phyloP scores from a whole-genome alignment of 2,113 vertebrate species.

The Callionymus lyra region DNA sequence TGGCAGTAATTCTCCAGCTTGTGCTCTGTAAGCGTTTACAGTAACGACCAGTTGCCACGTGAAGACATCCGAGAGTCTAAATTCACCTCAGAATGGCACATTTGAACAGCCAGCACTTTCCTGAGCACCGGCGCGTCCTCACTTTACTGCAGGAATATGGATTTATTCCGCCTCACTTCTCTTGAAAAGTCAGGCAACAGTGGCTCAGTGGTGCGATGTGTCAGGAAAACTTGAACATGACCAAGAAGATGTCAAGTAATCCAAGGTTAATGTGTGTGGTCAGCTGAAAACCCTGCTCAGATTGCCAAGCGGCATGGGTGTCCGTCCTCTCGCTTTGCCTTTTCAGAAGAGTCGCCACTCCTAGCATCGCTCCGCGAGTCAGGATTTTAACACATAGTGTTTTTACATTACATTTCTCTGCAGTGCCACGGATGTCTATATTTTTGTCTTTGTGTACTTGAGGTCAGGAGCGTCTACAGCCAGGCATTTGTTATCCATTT shows the following conservation, averaged over 20 bases:
- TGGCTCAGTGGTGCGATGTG: conserved; percentile 6
- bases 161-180: conserved; percentile 30
- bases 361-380: conserved; percentile 16
- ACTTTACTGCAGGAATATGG: conserved; percentile 11
- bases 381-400: conserved; percentile 38
- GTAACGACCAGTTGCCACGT: not conserved
- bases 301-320: conserved; percentile 63
- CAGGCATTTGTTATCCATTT: too few relatives aligned
- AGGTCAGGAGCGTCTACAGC: conserved; percentile 3
- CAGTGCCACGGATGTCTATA: conserved; percentile 27
- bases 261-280: conserved; percentile 47
- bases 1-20: conserved; percentile 2
- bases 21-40: conserved; percentile 1
- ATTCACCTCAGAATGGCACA: not conserved
- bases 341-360: conserved; percentile 20
- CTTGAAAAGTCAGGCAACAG: conserved; percentile 26
- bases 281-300: conserved; percentile 58
- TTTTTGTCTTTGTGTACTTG: conserved; percentile 4
- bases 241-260: conserved; percentile 45
- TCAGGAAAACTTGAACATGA: conserved; percentile 45
- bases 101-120: not conserved
- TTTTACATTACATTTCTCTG: conserved; percentile 24
- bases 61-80: not conserved
- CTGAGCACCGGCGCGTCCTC: conserved; percentile 9
- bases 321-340: conserved; percentile 29